phyloP scores from a whole-genome alignment of 2,797 vertebrate species.

The Eidolon dupreanum region DNA sequence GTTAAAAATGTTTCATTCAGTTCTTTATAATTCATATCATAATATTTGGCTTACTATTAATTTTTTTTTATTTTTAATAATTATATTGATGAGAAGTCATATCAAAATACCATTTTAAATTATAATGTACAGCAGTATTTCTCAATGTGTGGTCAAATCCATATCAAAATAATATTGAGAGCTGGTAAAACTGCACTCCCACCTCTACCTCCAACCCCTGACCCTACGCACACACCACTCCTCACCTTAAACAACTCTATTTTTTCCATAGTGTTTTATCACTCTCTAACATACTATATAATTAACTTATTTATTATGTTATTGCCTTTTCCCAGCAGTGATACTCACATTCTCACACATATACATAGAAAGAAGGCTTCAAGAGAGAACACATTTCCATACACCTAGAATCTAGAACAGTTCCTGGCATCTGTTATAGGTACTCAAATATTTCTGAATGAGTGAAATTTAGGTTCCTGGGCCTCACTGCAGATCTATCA shows the following conservation, averaged over 20 bases:
- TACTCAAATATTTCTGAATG: background rate
- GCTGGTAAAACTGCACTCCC: background rate
- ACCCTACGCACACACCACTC: background rate
- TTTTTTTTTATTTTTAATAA: background rate
- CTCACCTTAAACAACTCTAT: background rate
- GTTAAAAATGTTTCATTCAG: background rate
- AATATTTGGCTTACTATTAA: background rate
- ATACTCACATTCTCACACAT: background rate
- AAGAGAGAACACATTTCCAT: background rate
- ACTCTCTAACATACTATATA: background rate
- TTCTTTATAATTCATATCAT: background rate
- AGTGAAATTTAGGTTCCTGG: background rate
- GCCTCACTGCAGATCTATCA: background rate
- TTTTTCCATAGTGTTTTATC: background rate
- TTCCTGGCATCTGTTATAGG: background rate
- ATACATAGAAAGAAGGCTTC: background rate
- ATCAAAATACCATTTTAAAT: constrained; percentile 15
- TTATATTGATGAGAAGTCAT: background rate
- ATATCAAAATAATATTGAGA: background rate
- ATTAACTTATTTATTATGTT: background rate
- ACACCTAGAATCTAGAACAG: background rate
- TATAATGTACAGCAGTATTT: background rate
- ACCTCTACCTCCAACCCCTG: background rate
- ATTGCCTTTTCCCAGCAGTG: background rate
- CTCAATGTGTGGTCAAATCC: background rate